Evolutionary conservation across 2,113 vertebrate genomes (phyloP).

Genomic region (Nycticryphes semicollaris): DNA sequence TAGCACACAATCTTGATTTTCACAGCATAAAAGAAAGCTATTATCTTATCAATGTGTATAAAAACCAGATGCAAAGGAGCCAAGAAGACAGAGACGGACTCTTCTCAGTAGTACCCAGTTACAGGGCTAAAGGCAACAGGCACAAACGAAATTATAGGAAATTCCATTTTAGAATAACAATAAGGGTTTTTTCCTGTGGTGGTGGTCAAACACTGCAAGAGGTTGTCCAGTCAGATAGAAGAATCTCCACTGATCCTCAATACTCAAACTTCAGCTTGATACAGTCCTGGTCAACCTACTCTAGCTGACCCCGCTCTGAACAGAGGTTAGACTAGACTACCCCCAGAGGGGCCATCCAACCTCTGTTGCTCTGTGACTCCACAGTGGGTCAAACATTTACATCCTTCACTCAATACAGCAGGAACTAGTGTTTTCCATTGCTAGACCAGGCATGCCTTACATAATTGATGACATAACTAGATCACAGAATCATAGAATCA

Average conservation of each 20-base stretch:
- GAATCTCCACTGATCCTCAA: neutral
- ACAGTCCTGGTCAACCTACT: neutral
- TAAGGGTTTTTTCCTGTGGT: neutral
- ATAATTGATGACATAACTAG: neutral
- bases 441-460: neutral
- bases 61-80: neutral
- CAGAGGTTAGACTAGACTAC: neutral
- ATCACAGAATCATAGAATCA: no score
- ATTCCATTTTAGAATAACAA: neutral
- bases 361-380: neutral
- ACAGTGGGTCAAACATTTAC: neutral
- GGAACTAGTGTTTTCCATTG: neutral
- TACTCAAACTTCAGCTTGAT: neutral
- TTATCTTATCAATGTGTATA: neutral
- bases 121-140: neutral
- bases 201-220: neutral
- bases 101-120: neutral
- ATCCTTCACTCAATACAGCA: neutral
- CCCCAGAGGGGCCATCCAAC: neutral
- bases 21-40: neutral
- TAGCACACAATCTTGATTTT: neutral
- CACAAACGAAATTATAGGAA: neutral
- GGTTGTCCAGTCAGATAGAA: neutral
- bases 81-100: neutral
- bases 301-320: neutral